Percentiles rank a stretch among this genome's conserved stretches.
Evolutionary conservation across 2,113 vertebrate genomes (phyloP).

Genomic region (Zapus hudsonius): DNA sequence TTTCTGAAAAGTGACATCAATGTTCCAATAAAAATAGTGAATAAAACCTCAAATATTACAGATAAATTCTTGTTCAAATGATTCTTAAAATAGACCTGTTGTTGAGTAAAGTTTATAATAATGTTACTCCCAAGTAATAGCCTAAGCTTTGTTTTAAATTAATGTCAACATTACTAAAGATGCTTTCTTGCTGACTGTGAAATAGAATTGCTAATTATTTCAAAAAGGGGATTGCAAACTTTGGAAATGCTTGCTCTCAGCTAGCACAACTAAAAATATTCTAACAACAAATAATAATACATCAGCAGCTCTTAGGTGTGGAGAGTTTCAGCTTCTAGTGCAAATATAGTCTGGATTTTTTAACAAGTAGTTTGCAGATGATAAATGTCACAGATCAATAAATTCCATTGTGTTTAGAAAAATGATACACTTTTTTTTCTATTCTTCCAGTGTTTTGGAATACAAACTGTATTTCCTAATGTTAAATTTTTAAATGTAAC

Average conservation of each 20-base stretch:
- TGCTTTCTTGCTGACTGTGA: conserved; percentile 41
- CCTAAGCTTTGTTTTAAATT: conserved; percentile 54
- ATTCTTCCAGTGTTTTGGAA: conserved; percentile 45
- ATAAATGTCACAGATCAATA: background rate
- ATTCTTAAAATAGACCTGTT: conserved; percentile 5
- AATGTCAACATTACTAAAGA: conserved; percentile 12
- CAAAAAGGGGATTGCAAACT: conserved; percentile 36
- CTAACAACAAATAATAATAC: conserved; percentile 19
- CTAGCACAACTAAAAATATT: conserved; percentile 65
- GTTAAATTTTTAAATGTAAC: conserved; percentile 7
- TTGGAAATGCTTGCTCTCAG: conserved; percentile 46
- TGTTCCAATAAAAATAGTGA: background rate
- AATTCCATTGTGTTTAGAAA: background rate
- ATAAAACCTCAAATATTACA: background rate
- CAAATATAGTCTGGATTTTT: conserved; percentile 21
- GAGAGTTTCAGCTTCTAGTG: background rate
- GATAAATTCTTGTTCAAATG: conserved; percentile 30
- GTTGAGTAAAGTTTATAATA: background rate
- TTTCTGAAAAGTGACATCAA: conserved; percentile 17
- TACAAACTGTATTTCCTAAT: conserved; percentile 7
- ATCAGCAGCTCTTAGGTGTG: background rate
- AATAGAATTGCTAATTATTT: conserved; percentile 71
- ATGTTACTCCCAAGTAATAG: conserved; percentile 43
- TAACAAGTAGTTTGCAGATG: background rate
- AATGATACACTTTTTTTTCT: background rate